Conservation (phyloP, 2,797 vertebrate species). For the Sebastes alutus region DNA sequence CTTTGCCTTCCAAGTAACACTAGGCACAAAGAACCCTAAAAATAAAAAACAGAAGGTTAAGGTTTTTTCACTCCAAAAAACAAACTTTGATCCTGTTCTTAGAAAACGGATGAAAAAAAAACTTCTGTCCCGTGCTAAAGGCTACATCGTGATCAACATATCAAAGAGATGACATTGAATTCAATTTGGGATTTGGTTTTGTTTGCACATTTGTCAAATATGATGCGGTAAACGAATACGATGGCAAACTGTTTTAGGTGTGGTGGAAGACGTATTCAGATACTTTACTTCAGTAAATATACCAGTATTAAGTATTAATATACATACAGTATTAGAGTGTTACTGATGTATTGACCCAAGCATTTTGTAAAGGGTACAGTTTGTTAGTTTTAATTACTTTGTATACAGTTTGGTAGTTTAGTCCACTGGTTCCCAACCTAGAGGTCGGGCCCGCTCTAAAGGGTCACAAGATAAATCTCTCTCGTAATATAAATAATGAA, state of each 20-base stretch:
- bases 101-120: neutral
- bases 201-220: neutral
- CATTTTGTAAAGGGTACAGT: neutral
- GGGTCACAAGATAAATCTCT: neutral
- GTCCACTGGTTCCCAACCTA: neutral
- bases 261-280: neutral
- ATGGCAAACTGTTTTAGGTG: neutral
- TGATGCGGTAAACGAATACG: neutral
- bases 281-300: neutral
- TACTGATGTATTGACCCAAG: neutral
- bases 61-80: slow-evolving; percentile 7
- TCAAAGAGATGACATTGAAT: neutral
- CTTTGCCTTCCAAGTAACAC: neutral
- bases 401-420: neutral
- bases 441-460: neutral
- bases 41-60: slow-evolving; percentile 8
- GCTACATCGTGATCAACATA: neutral
- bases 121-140: neutral
- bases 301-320: neutral
- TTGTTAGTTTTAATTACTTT: neutral
- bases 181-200: neutral
- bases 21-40: slow-evolving; percentile 23
- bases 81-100: slow-evolving; percentile 17
- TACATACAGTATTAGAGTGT: neutral
- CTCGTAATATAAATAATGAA: neutral